These are phyloP conservation scores for Vimba vimba DNA, from an alignment of 2,113 vertebrate genomes.

Conservation along the genomic window DNA sequence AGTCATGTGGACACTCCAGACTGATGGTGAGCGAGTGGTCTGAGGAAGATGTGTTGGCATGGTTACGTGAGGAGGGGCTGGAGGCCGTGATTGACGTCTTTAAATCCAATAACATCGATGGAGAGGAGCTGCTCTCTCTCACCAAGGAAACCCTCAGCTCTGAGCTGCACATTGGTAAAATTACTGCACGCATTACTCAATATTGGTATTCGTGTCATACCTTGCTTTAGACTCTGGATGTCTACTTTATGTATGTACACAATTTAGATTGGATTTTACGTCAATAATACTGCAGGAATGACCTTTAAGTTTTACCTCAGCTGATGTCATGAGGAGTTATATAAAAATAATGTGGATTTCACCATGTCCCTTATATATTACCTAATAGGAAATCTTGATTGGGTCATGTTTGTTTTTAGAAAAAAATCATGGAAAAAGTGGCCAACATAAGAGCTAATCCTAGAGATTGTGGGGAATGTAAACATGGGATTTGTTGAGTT, in stretches of 20 bases:
- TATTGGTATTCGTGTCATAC: neutral
- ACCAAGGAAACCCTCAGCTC: constrained; percentile 86
- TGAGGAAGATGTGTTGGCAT: constrained; percentile 88
- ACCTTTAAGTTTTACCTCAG: neutral
- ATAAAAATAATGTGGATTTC: constrained; percentile 1
- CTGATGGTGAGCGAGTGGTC: constrained; percentile 85
- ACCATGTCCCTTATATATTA: neutral
- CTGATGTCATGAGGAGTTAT: neutral
- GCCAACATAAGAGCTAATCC: constrained; percentile 24
- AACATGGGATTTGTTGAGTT: constrained; percentile 45
- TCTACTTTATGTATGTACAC: neutral
- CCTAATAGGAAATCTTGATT: constrained; percentile 30
- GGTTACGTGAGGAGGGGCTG: constrained; percentile 86
- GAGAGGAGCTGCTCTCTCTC: constrained; percentile 86
- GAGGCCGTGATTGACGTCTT: constrained; percentile 81
- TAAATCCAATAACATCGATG: constrained; percentile 91
- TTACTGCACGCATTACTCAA: constrained; percentile 39
- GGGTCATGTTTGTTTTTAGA: neutral
- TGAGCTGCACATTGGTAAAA: constrained; percentile 93
- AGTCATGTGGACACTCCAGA: constrained; percentile 63
- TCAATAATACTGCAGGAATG: neutral
- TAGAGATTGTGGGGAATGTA: constrained; percentile 27
- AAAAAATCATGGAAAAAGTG: neutral
- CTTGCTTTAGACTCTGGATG: neutral
- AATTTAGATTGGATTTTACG: neutral